phyloP scores from a whole-genome alignment of 92 coral and sea anemone genomes.

The Actinostola sp. region DNA sequence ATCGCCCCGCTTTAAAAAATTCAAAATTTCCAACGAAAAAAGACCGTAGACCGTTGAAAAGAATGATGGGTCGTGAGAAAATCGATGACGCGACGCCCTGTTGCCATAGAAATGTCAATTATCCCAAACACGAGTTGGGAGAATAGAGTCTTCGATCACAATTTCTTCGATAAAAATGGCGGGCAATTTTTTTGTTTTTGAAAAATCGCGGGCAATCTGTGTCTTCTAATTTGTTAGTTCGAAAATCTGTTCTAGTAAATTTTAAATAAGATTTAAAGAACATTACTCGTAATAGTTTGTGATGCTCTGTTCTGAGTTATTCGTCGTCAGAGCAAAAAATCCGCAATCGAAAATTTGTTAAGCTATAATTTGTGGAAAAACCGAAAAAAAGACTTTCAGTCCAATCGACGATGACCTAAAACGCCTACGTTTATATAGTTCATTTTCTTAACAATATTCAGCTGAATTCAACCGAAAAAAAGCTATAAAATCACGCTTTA shows the following conservation, averaged over 20 bases:
- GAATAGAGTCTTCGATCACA: conserved; percentile 74
- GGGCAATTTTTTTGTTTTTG: conserved; percentile 35
- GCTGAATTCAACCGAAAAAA: conserved; percentile 14
- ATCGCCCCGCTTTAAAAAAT: conserved; percentile 94
- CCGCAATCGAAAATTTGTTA: too few species aligned
- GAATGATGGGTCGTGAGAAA: conserved; percentile 91
- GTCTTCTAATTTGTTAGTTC: conserved; percentile 4
- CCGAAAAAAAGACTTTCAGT: too few species aligned
- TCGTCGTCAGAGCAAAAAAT: too few species aligned
- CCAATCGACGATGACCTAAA: too few species aligned
- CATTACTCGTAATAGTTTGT: too few species aligned
- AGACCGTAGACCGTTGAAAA: conserved; percentile 96
- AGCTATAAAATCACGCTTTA: neutral
- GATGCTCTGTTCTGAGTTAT: too few species aligned
- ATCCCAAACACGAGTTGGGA: conserved; percentile 61
- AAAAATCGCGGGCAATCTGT: conserved; percentile 28
- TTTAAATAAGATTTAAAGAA: too few species aligned
- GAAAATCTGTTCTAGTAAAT: too few species aligned
- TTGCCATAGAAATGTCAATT: conserved; percentile 92
- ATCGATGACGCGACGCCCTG: conserved; percentile 99
- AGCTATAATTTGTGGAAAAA: too few species aligned
- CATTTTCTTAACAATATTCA: neutral
- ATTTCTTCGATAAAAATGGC: conserved; percentile 24
- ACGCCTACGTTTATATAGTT: neutral
- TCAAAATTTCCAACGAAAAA: conserved; percentile 99